A percentile compares a stretch with the other conserved stretches of the same genome.
Evolutionary conservation across 1,140 invertebrate species (phyloP).

Genomic region (Neotoxoptera formosana): DNA sequence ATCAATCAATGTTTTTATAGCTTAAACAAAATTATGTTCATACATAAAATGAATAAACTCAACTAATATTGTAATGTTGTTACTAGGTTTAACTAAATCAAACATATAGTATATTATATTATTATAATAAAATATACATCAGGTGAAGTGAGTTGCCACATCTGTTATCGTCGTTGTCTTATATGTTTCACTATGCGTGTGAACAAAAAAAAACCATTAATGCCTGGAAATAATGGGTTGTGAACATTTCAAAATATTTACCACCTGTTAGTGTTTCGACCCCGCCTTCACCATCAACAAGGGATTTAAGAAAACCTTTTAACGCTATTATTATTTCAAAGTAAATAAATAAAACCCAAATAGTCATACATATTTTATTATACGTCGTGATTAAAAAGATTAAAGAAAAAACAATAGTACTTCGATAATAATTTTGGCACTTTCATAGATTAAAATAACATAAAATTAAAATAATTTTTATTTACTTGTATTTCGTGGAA

Average conservation of each 20-base stretch:
- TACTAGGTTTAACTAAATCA: background rate
- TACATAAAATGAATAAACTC: background rate
- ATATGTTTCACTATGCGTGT: background rate
- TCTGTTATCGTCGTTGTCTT: background rate
- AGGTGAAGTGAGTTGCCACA: background rate
- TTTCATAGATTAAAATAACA: background rate
- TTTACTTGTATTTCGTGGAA: background rate
- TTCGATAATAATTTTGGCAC: background rate
- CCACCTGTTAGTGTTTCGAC: background rate
- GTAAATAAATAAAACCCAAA: background rate
- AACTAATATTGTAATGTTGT: background rate
- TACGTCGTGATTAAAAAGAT: background rate
- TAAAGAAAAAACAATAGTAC: background rate
- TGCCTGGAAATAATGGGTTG: background rate
- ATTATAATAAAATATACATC: background rate
- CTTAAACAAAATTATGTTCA: background rate
- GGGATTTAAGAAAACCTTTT: background rate
- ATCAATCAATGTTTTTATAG: background rate
- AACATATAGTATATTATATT: background rate
- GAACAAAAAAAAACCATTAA: background rate
- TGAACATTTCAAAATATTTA: conserved; percentile 15
- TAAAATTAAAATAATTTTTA: background rate
- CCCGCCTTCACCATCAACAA: background rate
- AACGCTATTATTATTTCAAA: conserved; percentile 15
- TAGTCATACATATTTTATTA: background rate